Evolutionary conservation across 2,888 invertebrate genomes (phyloP).

Genomic region (Ectemnius continuus): DNA sequence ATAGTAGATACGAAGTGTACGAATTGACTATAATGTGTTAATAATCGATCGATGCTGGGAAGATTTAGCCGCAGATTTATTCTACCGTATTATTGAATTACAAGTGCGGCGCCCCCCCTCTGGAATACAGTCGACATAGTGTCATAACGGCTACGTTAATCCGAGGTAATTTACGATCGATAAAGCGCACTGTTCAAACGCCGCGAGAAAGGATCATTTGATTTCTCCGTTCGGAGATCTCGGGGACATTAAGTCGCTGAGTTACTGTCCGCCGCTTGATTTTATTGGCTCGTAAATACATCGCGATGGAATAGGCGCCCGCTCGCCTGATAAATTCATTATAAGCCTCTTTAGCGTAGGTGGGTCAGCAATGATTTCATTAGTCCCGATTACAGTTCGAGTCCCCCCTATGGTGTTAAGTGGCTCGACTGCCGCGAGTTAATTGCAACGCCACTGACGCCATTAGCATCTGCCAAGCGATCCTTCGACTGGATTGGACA

Average conservation of each 20-base stretch:
- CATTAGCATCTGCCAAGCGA: too few species aligned
- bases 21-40: too few species aligned
- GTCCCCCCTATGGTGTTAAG: too few species aligned
- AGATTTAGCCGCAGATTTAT: neutral
- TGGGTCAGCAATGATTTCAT: slow-evolving; percentile 1
- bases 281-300: slow-evolving; percentile 2
- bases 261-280: neutral
- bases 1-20: too few species aligned
- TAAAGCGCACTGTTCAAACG: too few species aligned
- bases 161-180: neutral
- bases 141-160: neutral
- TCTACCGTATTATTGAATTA: neutral
- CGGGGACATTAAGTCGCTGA: neutral
- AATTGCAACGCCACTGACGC: neutral
- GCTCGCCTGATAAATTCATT: neutral
- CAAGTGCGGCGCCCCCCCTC: neutral
- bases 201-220: neutral
- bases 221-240: neutral
- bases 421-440: neutral
- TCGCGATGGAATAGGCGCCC: neutral
- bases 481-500: neutral
- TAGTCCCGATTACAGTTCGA: too few species aligned
- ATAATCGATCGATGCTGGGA: too few species aligned
- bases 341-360: neutral
- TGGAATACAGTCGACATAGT: neutral